Percentiles rank a stretch among this genome's conserved stretches.
phyloP scores from a whole-genome alignment of 2,797 vertebrate genomes.

The Cryptoblepharus egeriae region DNA sequence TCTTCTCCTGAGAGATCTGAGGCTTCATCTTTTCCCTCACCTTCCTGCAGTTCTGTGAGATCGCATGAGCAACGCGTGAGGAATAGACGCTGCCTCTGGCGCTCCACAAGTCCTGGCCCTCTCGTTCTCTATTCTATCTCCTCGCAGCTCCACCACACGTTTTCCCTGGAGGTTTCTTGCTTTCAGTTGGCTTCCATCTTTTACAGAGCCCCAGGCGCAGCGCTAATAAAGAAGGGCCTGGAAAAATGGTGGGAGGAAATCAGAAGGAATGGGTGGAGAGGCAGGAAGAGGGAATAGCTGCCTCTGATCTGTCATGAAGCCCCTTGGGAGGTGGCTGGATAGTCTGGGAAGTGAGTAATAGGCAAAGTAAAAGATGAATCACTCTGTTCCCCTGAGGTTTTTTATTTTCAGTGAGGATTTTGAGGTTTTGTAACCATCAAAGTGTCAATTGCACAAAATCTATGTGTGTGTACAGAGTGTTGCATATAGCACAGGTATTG shows the following conservation, averaged over 20 bases:
- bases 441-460: slow-evolving; percentile 34
- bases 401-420: slow-evolving; percentile 62
- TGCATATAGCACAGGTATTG: slow-evolving; percentile 3
- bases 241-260: slow-evolving; percentile 12
- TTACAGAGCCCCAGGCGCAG: neutral
- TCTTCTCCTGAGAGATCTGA: slow-evolving; percentile 1
- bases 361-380: slow-evolving; percentile 62
- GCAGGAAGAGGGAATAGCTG: slow-evolving; percentile 15
- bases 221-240: slow-evolving; percentile 11
- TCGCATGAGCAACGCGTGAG: neutral
- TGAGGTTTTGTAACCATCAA: slow-evolving; percentile 66
- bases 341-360: slow-evolving; percentile 65
- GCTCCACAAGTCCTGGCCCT: neutral
- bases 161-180: slow-evolving; percentile 12
- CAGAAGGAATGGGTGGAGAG: neutral
- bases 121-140: neutral
- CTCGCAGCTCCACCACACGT: accelerated
- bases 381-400: slow-evolving; percentile 58
- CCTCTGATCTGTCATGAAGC: slow-evolving; percentile 51
- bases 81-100: accelerated
- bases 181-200: neutral
- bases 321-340: slow-evolving; percentile 50
- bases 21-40: slow-evolving; percentile 5
- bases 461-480: neutral
- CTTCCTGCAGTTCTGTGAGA: neutral